Evolutionary conservation across 1,140 invertebrate genomes (phyloP).

Genomic region (Arion vulgaris): DNA sequence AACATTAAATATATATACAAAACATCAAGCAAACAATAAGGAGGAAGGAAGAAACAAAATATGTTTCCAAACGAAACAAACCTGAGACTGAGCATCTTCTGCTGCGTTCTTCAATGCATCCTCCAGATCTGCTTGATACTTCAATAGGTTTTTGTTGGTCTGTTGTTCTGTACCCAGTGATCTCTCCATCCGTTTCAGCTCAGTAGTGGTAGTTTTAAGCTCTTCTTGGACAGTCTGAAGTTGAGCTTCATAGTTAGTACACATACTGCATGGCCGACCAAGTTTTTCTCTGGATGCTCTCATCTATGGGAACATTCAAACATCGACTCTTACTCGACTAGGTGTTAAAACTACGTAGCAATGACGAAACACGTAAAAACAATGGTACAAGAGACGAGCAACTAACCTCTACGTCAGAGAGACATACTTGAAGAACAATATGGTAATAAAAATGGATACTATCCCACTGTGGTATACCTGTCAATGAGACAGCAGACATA

Average conservation of each 20-base stretch:
- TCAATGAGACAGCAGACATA: too few species aligned
- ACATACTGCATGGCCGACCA: constrained; percentile 75
- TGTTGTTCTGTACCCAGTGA: constrained; percentile 71
- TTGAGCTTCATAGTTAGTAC: constrained; percentile 75
- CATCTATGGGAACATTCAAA: constrained; percentile 52
- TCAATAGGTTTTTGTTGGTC: constrained; percentile 72
- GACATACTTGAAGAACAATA: too few species aligned
- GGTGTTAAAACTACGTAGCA: too few species aligned
- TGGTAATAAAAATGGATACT: too few species aligned
- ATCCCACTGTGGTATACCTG: too few species aligned
- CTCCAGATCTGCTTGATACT: constrained; percentile 83
- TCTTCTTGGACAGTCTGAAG: constrained; percentile 74
- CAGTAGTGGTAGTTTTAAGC: constrained; percentile 59
- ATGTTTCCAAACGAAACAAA: constrained; percentile 58
- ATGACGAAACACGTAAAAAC: too few species aligned
- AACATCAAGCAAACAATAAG: too few species aligned
- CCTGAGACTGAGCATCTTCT: constrained; percentile 84
- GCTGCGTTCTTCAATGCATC: constrained; percentile 87
- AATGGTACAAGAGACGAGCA: too few species aligned
- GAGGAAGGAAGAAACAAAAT: too few species aligned
- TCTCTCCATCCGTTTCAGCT: constrained; percentile 69
- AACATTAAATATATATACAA: too few species aligned
- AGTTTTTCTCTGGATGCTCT: constrained; percentile 70
- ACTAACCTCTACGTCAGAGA: too few species aligned
- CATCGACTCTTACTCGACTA: too few species aligned